Base-by-base conservation (phyloP, 2,797 vertebrate species). In the Lophotriccus pileatus region DNA sequence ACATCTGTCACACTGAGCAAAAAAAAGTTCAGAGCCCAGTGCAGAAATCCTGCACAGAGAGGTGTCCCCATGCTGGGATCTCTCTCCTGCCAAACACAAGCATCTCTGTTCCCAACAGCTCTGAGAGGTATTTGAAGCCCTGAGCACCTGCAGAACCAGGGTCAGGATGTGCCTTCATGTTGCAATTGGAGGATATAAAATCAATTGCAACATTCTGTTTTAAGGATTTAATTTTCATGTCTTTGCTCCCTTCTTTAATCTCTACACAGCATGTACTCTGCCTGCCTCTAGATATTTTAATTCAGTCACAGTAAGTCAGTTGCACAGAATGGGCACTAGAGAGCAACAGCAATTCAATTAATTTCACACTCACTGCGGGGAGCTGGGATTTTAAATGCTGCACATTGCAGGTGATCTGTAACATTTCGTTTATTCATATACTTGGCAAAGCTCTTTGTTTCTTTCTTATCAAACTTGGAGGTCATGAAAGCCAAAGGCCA, bases 291-390 rank as follows among this genome's bases (percentile, higher is more conserved):
- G 85, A 93, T 88, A 91, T 96, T 95, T 96, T 93, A 96, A 97
- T 96, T 96, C 91, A 96, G 93, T 96, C 93, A 93, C 93, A 93
- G 84, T 93, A 93, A 96, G 84, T 95, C 90, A 95, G 76, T 96
- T 97, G 90, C 96, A 93, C 94, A 92, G 91, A 96, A 89, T 87
- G 94, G 96, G 86, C 94, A 95, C 92, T 93, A 96, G 95, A 97
- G 92, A 97, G 87, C 94, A 97, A 95, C 82, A 95, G 92, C 86
- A 97, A 96, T 93, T 97, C 94, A 93, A 95, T 96, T 97, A 96
- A 96, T 97, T 94, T 96, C 94, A 93, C 84, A 95, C 69, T 94
- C 94, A 66, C 93, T 89, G 88, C 21, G 0, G 97, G 96, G 72
- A 97, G 67, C 91, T 91, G 94, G 74, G 78, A 90, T 93, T 93